Evolutionary conservation across 2,888 invertebrate genomes (phyloP), one percentile per base, ranked within the genome.

Genomic region (Germaria angustata): DNA sequence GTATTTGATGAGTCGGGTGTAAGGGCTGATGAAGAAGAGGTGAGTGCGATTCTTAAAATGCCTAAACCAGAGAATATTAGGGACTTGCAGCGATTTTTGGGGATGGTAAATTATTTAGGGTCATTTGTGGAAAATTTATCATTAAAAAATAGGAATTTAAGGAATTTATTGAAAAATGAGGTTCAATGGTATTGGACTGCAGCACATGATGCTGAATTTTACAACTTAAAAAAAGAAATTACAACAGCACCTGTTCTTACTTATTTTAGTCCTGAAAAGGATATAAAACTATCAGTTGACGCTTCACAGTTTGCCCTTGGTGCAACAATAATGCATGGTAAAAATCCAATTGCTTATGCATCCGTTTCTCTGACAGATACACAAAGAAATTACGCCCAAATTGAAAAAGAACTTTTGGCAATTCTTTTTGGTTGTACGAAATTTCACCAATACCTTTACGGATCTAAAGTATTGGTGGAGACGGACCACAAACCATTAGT

Each of bases 401-500:
- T 28, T 28, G 28, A 28, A 6, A 28, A 28, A 6, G 28, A 28
- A 6, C 28, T 28, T 5, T 28, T 28, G 4, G 28, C 28, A 3
- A 28, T 28, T 28, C 6, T 28, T 3, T 28, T 28, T 6, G 28
- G 3, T 6, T 28, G 6, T 28, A 6, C 28, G 3, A 3, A 6
- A 5, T 28, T 28, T 6, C 28, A 28, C 6, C 28, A 11, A 2
- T 39, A 39, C 8, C 2, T 39, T 39, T 39, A 39, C n/a, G 39
- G 39, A n/a, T 55, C 34, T 55, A 55, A 17, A 8, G 55, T 55
- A 1, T 3, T 34, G 6, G 55, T 34, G 0, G 32, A 55, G 13
- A 55, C 55, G 2, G 55, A 32, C 20, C 55, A 55, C 34, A 55
- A 55, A 13, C 55, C 55, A 5, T 55, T 55, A 20, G 34, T 55